phyloP scores from a whole-genome alignment of 2,888 invertebrate species.

The Aproaerema taeniolella region DNA sequence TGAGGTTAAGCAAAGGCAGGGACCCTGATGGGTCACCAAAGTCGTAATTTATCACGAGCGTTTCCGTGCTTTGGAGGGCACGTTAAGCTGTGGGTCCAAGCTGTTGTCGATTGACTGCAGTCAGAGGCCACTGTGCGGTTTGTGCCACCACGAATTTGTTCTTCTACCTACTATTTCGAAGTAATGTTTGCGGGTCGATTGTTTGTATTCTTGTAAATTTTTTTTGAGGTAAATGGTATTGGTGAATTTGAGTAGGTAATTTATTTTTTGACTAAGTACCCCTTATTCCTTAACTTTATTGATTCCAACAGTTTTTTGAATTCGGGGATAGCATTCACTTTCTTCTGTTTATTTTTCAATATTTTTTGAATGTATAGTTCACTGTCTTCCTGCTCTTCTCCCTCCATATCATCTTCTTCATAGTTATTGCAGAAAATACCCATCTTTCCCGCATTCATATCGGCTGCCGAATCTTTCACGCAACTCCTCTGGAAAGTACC shows the following conservation, averaged over 20 bases:
- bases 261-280: background rate
- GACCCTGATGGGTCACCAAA: too few relatives aligned
- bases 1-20: too few relatives aligned
- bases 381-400: background rate
- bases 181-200: background rate
- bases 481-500: conserved; percentile 16
- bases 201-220: background rate
- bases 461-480: conserved; percentile 3
- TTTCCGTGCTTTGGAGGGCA: too few relatives aligned
- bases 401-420: background rate
- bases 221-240: background rate
- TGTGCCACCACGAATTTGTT: background rate
- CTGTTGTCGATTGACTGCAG: too few relatives aligned
- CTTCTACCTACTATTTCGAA: background rate
- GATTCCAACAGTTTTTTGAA: background rate
- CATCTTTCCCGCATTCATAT: background rate
- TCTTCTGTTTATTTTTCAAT: background rate
- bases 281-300: background rate
- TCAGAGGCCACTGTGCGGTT: too few relatives aligned
- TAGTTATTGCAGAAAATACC: background rate
- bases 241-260: background rate
- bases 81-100: too few relatives aligned
- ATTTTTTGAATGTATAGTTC: too few relatives aligned
- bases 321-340: background rate
- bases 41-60: too few relatives aligned